Evolutionary conservation across 2,797 vertebrate species (phyloP).

Genomic region (Oryzias sinensis): DNA sequence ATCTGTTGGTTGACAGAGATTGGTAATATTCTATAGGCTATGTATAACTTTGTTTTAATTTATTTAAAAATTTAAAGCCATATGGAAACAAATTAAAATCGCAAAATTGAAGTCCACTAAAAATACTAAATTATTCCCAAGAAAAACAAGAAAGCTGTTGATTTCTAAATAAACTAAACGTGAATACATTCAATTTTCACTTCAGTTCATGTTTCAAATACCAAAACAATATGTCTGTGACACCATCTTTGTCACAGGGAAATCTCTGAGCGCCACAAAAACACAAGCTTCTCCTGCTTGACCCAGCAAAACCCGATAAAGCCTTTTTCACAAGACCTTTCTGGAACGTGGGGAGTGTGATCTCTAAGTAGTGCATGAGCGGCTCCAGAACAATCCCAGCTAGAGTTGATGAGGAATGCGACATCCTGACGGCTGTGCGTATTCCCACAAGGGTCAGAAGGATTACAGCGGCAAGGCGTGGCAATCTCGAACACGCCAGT

Average conservation of each 20-base stretch:
- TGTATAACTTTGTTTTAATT: too few relatives aligned
- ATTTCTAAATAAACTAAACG: too few relatives aligned
- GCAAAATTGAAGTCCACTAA: too few relatives aligned
- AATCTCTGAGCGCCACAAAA: constrained; percentile 6
- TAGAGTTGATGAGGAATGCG: constrained; percentile 30
- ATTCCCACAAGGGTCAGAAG: constrained; percentile 58
- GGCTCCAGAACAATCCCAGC: constrained; percentile 33
- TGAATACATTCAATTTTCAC: too few relatives aligned
- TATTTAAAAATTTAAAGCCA: too few relatives aligned
- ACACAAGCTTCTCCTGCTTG: constrained; percentile 14
- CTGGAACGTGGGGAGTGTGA: constrained; percentile 33
- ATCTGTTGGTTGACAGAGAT: too few relatives aligned
- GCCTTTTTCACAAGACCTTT: constrained; percentile 39
- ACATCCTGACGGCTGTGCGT: constrained; percentile 30
- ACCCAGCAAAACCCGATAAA: constrained; percentile 26
- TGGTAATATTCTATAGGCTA: too few relatives aligned
- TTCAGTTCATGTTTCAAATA: too few relatives aligned
- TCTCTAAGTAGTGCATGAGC: constrained; percentile 26
- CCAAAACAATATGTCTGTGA: neutral
- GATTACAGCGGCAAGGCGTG: constrained; percentile 64
- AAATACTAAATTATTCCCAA: too few relatives aligned
- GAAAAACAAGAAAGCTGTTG: too few relatives aligned
- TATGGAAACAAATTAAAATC: too few relatives aligned
- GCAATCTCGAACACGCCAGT: constrained; percentile 48
- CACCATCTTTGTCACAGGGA: neutral